Percentiles rank a stretch among this genome's conserved stretches.
Evolutionary conservation across 1,140 invertebrate species (phyloP).

Genomic region (Drosophila serrata): DNA sequence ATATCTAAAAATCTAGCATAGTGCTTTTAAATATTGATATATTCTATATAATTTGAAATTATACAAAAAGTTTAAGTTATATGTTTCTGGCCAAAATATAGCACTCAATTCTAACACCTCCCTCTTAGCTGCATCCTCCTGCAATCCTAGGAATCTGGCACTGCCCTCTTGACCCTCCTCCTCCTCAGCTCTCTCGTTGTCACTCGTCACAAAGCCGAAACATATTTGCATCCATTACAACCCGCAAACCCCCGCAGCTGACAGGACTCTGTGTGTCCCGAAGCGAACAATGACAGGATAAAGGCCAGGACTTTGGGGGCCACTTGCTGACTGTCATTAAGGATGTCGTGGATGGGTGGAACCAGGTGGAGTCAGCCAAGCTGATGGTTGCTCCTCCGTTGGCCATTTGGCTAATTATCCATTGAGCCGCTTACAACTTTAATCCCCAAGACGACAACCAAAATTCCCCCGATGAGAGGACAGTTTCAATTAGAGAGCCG

Average conservation of each 20-base stretch:
- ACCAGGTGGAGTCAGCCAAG: constrained; percentile 4
- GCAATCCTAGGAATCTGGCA: neutral
- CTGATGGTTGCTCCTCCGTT: neutral
- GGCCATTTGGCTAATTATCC: constrained; percentile 69
- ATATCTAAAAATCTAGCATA: no score
- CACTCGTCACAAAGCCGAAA: neutral
- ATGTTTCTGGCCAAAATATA: no score
- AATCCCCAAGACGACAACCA: constrained; percentile 55
- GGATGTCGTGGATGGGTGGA: neutral
- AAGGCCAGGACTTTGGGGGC: constrained; percentile 1
- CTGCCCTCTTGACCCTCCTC: neutral
- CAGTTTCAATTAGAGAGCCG: constrained; percentile 41
- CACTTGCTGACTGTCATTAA: constrained; percentile 12
- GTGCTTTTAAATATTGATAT: no score
- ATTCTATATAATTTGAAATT: no score
- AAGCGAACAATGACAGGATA: constrained; percentile 13
- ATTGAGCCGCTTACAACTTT: constrained; percentile 66
- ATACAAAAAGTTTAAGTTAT: no score
- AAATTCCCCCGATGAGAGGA: constrained; percentile 26
- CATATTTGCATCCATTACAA: constrained; percentile 32
- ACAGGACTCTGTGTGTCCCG: neutral
- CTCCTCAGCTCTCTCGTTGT: neutral
- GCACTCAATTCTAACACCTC: no score
- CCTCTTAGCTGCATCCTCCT: neutral
- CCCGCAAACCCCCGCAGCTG: neutral